Evolutionary conservation across 1,140 invertebrate genomes (phyloP), one percentile per base, ranked within the genome.

Genomic region (Drosophila chauvacae): DNA sequence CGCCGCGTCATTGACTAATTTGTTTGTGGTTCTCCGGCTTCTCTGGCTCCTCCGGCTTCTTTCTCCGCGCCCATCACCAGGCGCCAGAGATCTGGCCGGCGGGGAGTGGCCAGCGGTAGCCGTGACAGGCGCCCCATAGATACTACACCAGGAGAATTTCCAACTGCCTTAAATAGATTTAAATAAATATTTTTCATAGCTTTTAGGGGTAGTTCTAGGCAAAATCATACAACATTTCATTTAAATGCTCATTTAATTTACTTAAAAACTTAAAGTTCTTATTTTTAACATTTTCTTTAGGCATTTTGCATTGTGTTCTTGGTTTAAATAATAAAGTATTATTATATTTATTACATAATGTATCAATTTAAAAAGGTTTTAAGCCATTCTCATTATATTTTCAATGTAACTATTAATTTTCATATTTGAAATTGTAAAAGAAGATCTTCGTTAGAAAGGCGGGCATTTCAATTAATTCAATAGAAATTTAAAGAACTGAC

Each of bases 1-100:
- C 71, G 82, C 79, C 79, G 75, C 80, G 91, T 92, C 91, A 92
- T 91, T 91, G 86, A 92, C 91, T 92, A 92, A 92, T 92, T 92
- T 86, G 83, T 91, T 73, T 86, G 72, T 88, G 78, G 81, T 85
- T 88, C 74, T 82, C 62, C 60, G 57, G 44, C 39, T 60, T 7
- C 23, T 60, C 62, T 60, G 57, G 44, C 39, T 60, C 7, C 23
- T 47, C 53, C 26, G 37, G 42, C 33, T 35, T 64, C 55, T 60
- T 39, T 55, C 55, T 60, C 50, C 30, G 33, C 33, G 30, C 6
- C 28, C 42, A 65, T 50, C 26, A 18, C 50, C 37, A 85, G 82
- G 82, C 82, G 83, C 83, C 83, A 87, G 33, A 60, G 69, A 42
- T 72, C 66, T 73, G 37, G 37, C 47, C 45, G 45, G 55, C 53